phyloP scores from a whole-genome alignment of 2,888 invertebrate species.

The Trachelus stipa region DNA sequence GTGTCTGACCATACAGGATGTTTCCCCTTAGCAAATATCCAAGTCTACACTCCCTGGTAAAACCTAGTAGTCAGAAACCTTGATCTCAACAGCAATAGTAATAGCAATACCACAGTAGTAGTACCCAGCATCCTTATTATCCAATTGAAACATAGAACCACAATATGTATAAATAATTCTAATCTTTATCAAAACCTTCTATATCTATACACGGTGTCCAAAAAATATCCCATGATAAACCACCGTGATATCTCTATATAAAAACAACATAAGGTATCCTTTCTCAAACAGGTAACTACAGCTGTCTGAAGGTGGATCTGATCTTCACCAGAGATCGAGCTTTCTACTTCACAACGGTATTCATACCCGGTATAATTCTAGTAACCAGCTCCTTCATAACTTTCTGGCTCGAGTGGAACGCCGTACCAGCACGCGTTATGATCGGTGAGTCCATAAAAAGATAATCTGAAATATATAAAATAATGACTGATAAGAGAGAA shows the following conservation, averaged over 20 bases:
- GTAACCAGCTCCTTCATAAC: constrained; percentile 97
- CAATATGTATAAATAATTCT: neutral
- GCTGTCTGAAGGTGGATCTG: constrained; percentile 93
- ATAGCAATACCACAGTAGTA: neutral
- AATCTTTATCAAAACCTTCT: neutral
- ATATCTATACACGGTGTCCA: neutral
- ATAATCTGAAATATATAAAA: neutral
- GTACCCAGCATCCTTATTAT: neutral
- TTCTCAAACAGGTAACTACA: constrained; percentile 84
- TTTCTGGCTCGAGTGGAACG: constrained; percentile 98
- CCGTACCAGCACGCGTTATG: constrained; percentile 96
- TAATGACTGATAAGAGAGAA: neutral
- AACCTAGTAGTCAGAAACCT: neutral
- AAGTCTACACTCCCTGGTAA: neutral
- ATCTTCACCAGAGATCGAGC: constrained; percentile 95
- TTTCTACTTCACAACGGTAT: constrained; percentile 97
- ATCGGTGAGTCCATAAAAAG: constrained; percentile 77
- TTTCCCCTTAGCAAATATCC: neutral
- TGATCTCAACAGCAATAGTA: neutral
- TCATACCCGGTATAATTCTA: constrained; percentile 95
- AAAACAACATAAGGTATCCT: neutral
- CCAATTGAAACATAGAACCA: neutral
- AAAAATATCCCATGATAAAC: neutral
- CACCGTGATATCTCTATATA: neutral
- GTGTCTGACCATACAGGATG: neutral